Evolutionary conservation across 2,113 vertebrate species (phyloP), one percentile per base, ranked within the genome.

Genomic region (Trogon surrucura): DNA sequence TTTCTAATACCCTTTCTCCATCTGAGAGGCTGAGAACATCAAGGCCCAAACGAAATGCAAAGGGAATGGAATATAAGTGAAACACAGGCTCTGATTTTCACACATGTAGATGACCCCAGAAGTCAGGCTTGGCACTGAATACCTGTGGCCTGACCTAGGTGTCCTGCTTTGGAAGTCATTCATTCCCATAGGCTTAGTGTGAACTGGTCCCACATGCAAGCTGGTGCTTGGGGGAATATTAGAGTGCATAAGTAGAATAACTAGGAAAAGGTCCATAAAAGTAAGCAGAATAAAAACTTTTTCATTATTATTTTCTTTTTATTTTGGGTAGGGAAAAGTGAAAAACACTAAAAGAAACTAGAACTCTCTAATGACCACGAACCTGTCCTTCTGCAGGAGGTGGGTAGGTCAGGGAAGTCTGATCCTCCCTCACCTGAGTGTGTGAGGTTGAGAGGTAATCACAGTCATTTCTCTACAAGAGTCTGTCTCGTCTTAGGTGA

Each of bases 91-190:
- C 13, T 65, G 22, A 23, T 70, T 94, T 73, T 86, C n/a, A 66
- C 13, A 15, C 0, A 1, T n/a, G 0, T 16, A 54, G 47, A 19
- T 78, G 8, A 3, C 4, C 23, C 27, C 6, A 32, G 27, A 51
- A 60, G 22, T 5, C 77, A 54, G 29, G 26, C 27, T 64, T 32
- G 78, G 32, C 7, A 15, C 29, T 47, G 5, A 32, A 60, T 20
- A 50, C 25, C 13, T n/a, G 17, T 32, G 13, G 25, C 29, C n/a
- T 47, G 19, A 51, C 15, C 7, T 27, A 16, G 6, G 17, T 73
- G 53, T 64, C 20, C 47, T 48, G 20, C 23, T 77, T 13, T 74
- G 48, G 62, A 48, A 74, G 16, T 12, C 21, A 25, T 15, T 11
- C 10, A 15, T 38, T 85, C n/a, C 19, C 2, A 0, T 9, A 80